Evolutionary conservation across 2,888 invertebrate genomes (phyloP), one percentile per base, ranked within the genome.

Genomic region (Rhodophaea formosa): DNA sequence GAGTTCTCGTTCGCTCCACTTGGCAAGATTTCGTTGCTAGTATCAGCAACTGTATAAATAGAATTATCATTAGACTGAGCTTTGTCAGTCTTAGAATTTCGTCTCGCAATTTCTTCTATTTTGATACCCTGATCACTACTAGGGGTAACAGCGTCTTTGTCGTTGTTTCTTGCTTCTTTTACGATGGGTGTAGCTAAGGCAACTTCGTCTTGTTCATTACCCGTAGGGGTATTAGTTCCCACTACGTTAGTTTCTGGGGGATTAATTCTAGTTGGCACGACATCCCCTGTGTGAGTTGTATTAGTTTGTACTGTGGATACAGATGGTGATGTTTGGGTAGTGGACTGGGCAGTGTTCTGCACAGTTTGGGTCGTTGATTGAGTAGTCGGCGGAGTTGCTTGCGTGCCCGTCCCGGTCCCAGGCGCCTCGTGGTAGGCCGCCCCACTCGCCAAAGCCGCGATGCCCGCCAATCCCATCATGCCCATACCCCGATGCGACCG

Each of bases 401-500:
- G 92, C 1, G 86, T 88, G 30, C 76, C 88, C 0, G 86, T 88
- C 30, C 77, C 88, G 0, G 89, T 90, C 59, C 91, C 91, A 60
- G 90, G 77, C 62, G 90, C 78, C 71, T 86, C 80, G 65, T 88
- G 90, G 67, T 91, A 91, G 1, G 89, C 88, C 6, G 86, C 84
- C 6, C 91, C 86, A 57, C 91, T 89, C 15, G 91, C 88, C 64
- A 92, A 75, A 0, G 92, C 89, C 1, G 89, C 92, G 60, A 92
- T 91, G 15, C 84, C 86, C 0, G 88, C 83, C 70, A 92, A 69
- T 0, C 88, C 88, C 77, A 90, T 87, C 80, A 90, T 84, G 17
- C 87, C 89, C 92, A 91, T 86, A 16, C 89, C 80, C 59, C 93
- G 93, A 64, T 92, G 94, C 17, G 93, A 93, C 65, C 95, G 93